Base-by-base conservation (phyloP, 2,888 invertebrate genomes). In the Ormyrus pomaceus region DNA sequence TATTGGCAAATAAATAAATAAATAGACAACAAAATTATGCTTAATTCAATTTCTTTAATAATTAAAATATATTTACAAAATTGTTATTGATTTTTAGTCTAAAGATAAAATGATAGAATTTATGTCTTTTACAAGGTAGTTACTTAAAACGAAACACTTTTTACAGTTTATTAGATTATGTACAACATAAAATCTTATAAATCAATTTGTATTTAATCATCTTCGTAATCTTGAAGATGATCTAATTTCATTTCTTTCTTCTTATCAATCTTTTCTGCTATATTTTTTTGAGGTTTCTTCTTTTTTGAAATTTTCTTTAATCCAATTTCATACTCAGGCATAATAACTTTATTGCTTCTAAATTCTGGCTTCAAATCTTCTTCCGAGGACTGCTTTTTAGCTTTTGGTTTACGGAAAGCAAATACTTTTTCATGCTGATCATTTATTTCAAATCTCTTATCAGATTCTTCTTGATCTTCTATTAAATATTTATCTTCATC, bases 291-390 rank as follows among this genome's bases (percentile, higher is more conserved):
- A 6, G 19, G 81, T 48, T 74, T 77, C 64, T 83, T 84, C 55
- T 84, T 84, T 9, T 83, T 80, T 51, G 68, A 83, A 56, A 84
- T 89, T 87, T 91, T 92, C 80, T 91, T 93, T 77, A 91, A 91
- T 86, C 96, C 96, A 78, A 96, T 93, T 13, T 95, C 93, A 92
- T 96, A 96, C 86, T 96, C 96, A 0, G 96, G 96, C 95, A 96
- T 95, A 0, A 96, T 91, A 64, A 95, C 88, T 91, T 95, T 96
- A 77, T 94, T 94, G 81, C 93, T 94, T 86, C 93, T 93, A 85
- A 95, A 94, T 71, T 93, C 91, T 6, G 93, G 90, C 81, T 92
- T 92, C 48, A 87, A 86, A n/a, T 89, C 86, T 1, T 83, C 81
- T 45, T 0, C 55, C 59, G 5, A 74, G 65, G 5, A 6, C 62